Percentiles rank a stretch among this genome's conserved stretches.
Conservation (phyloP, 2,797 vertebrate genomes). For the Peromyscus nudipes region DNA sequence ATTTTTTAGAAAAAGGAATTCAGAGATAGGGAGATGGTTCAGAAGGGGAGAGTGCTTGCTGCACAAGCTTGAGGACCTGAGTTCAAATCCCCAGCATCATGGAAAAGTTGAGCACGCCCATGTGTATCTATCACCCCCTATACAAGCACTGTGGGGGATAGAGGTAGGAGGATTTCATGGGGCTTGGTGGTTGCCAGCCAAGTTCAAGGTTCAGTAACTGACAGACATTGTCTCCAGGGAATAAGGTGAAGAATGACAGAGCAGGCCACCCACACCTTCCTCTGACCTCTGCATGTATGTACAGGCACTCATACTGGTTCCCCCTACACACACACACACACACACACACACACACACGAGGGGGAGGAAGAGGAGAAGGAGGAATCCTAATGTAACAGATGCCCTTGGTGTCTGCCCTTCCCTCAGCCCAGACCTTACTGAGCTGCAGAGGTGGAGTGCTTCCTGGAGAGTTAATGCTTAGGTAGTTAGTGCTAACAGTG, state of each 20-base stretch:
- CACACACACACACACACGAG: too few relatives aligned
- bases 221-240: neutral
- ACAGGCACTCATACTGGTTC: neutral
- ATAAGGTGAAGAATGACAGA: neutral
- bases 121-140: neutral
- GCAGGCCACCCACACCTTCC: neutral
- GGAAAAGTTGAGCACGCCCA: neutral
- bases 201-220: neutral
- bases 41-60: neutral
- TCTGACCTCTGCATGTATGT: neutral
- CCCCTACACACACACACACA: neutral
- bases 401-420: neutral
- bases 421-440: neutral
- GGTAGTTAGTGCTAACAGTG: neutral
- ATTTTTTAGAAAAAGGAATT: constrained; percentile 1
- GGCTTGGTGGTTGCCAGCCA: neutral
- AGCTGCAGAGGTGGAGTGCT: neutral
- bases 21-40: neutral
- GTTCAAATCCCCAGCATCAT: neutral
- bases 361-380: neutral
- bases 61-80: neutral
- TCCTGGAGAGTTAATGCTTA: neutral
- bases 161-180: neutral
- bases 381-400: neutral
- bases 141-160: too few relatives aligned